Conservation (phyloP, 2,888 invertebrate genomes). For the Encarsia formosa region DNA sequence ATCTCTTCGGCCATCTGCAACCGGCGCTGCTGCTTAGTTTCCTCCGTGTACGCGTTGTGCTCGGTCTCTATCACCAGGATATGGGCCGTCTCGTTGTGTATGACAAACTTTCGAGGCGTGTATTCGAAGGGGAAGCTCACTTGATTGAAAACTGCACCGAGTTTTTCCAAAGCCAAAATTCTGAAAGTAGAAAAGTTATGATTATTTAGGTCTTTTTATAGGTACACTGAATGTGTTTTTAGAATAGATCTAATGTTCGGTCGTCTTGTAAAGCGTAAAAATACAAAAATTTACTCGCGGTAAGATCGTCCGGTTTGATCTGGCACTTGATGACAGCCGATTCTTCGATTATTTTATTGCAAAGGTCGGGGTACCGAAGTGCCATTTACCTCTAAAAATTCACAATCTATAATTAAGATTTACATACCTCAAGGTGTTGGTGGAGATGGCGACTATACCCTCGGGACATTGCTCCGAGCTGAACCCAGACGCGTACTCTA, state of each 20-base stretch:
- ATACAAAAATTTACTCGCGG: neutral
- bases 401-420: neutral
- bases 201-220: no score
- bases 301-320: slow-evolving; percentile 1
- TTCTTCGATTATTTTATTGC: neutral
- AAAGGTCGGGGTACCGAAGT: slow-evolving; percentile 4
- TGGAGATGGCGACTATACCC: slow-evolving; percentile 98
- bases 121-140: slow-evolving; percentile 88
- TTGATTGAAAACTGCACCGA: slow-evolving; percentile 98
- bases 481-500: slow-evolving; percentile 97
- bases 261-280: neutral
- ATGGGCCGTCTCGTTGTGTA: slow-evolving; percentile 87
- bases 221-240: no score
- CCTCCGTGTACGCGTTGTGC: slow-evolving; percentile 97
- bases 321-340: slow-evolving; percentile 4
- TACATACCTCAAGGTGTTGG: slow-evolving; percentile 72
- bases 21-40: slow-evolving; percentile 87
- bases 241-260: no score
- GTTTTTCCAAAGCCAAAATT: slow-evolving; percentile 95
- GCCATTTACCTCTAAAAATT: neutral
- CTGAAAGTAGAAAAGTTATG: slow-evolving; percentile 51
- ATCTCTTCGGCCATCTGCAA: slow-evolving; percentile 98
- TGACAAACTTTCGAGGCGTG: slow-evolving; percentile 91
- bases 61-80: slow-evolving; percentile 93
- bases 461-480: slow-evolving; percentile 97